These are phyloP conservation scores for Clunio marinus DNA, from an alignment of 2,888 invertebrate species.

Conservation along the genomic window DNA sequence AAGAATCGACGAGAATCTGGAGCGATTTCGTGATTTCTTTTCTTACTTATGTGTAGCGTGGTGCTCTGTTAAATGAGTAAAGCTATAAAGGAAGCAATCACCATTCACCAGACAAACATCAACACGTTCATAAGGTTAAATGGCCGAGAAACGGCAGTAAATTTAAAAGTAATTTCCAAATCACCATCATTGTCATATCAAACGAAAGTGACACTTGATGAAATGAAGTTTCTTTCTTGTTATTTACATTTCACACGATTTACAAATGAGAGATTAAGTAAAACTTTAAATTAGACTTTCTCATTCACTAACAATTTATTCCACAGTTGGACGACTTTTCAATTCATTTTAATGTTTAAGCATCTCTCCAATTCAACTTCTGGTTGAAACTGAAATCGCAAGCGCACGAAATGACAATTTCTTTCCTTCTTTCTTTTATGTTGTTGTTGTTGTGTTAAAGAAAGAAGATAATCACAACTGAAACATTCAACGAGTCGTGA, in stretches of 20 bases:
- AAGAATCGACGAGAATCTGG: slow-evolving; percentile 1
- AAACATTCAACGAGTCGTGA: slow-evolving; percentile 7
- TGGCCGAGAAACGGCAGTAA: background rate
- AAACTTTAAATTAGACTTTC: slow-evolving; percentile 19
- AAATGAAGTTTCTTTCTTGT: too few species aligned
- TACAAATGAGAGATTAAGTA: background rate
- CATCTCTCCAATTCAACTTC: background rate
- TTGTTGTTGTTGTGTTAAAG: too few species aligned
- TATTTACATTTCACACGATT: too few species aligned
- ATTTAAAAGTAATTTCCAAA: too few species aligned
- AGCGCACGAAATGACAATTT: slow-evolving; percentile 20
- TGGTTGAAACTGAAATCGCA: background rate
- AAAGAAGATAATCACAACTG: background rate
- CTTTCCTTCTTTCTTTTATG: background rate
- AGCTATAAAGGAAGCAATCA: background rate
- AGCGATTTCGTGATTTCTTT: slow-evolving; percentile 29
- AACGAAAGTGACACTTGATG: slow-evolving; percentile 25
- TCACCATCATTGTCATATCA: too few species aligned
- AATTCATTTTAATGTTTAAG: background rate
- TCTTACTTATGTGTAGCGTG: background rate
- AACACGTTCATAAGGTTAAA: background rate
- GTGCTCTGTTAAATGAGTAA: background rate
- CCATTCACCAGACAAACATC: background rate
- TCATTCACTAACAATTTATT: slow-evolving; percentile 10
- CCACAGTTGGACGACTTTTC: background rate